Conservation (phyloP, 2,888 invertebrate species). For the Meganola albula region DNA sequence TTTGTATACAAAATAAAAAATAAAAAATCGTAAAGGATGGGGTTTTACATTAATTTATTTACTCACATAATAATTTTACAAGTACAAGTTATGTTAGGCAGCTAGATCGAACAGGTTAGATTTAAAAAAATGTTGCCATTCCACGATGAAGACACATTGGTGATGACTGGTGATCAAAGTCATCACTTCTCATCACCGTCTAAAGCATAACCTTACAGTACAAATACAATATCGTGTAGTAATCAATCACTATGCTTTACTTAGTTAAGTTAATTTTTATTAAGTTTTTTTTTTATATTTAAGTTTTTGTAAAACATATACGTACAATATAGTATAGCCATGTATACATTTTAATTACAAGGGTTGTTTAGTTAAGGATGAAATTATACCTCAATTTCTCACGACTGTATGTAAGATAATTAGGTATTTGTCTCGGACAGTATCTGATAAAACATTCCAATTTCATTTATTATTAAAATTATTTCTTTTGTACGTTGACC, state of each 20-base stretch:
- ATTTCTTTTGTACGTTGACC: slow-evolving; percentile 21
- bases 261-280: slow-evolving; percentile 42
- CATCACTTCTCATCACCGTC: slow-evolving; percentile 4
- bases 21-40: too few species aligned
- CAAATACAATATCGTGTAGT: slow-evolving; percentile 69
- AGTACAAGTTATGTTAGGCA: slow-evolving; percentile 42
- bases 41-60: too few species aligned
- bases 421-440: slow-evolving; percentile 35
- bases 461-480: slow-evolving; percentile 24
- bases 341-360: slow-evolving; percentile 48
- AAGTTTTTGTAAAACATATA: slow-evolving; percentile 44
- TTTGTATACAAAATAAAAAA: too few species aligned
- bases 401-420: slow-evolving; percentile 51
- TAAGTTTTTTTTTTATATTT: slow-evolving; percentile 41
- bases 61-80: slow-evolving; percentile 24
- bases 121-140: slow-evolving; percentile 39
- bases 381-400: slow-evolving; percentile 55
- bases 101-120: slow-evolving; percentile 33
- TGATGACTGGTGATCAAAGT: slow-evolving; percentile 6
- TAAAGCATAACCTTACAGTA: slow-evolving; percentile 68
- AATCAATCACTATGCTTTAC: slow-evolving; percentile 72
- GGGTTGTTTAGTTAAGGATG: slow-evolving; percentile 52
- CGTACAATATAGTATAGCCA: slow-evolving; percentile 49
- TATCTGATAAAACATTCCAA: slow-evolving; percentile 27
- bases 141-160: slow-evolving; percentile 27